These are phyloP conservation scores for Pharmacophagus antenor DNA, from an alignment of 2,888 invertebrate genomes.

Conservation along the genomic window DNA sequence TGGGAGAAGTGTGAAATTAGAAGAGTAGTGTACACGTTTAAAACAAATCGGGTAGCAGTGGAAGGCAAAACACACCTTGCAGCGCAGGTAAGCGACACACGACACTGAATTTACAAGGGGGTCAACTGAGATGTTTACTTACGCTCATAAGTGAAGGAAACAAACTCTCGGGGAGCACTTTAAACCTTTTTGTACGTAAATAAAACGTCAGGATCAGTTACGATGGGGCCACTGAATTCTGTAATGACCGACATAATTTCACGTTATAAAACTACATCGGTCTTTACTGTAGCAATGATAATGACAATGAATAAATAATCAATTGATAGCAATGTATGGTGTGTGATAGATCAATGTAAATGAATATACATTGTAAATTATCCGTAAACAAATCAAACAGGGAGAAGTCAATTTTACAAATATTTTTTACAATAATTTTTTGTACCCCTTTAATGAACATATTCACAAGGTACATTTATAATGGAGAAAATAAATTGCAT, in stretches of 20 bases:
- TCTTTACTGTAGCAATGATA: too few relatives aligned
- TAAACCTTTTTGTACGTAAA: slow-evolving; percentile 25
- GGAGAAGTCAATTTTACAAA: not conserved
- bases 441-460: too few relatives aligned
- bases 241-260: too few relatives aligned
- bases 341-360: not conserved
- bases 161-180: slow-evolving; percentile 27
- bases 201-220: slow-evolving; percentile 17
- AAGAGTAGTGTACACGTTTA: not conserved
- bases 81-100: slow-evolving; percentile 9
- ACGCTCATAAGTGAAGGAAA: slow-evolving; percentile 26
- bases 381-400: not conserved
- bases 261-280: too few relatives aligned
- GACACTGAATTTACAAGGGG: slow-evolving; percentile 20
- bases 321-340: too few relatives aligned
- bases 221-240: slow-evolving; percentile 8
- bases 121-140: slow-evolving; percentile 22
- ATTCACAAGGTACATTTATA: too few relatives aligned
- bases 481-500: too few relatives aligned
- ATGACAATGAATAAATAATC: too few relatives aligned
- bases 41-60: slow-evolving; percentile 13
- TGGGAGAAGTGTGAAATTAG: too few relatives aligned
- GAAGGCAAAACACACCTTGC: slow-evolving; percentile 10
- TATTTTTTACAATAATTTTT: too few relatives aligned
- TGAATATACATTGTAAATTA: not conserved